Evolutionary conservation across 2,888 invertebrate genomes (phyloP), one percentile per base, ranked within the genome.

Genomic region (Rotaria magnacalcarata): DNA sequence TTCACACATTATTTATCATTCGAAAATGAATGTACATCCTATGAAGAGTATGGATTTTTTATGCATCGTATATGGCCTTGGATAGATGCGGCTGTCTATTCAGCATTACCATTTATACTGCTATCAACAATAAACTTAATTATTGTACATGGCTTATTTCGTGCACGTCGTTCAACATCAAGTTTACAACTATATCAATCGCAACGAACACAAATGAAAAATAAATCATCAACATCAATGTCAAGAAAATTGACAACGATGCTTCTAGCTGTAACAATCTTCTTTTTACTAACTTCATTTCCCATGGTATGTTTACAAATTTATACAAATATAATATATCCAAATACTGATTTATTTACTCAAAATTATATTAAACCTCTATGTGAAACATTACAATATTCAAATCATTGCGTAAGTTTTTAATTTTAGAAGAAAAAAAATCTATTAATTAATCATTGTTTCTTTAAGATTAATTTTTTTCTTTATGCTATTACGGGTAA

Each of bases 401-500:
- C 88, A n/a, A 90, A 89, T 85, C 90, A 90, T 88, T 88, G 80
- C n/a, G 80, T 80, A 67, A 67, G 67, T 67, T 67, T 19, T 16
- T 58, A 6, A 2, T 11, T 60, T n/a, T 27, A 21, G 24, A 10
- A 8, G n/a, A 24, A 58, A 0, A 24, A 58, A 58, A n/a, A 52
- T 52, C 10, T 52, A 16, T 52, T 52, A 54, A 21, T 54, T 54
- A 54, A 21, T 56, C 58, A n/a, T 60, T n/a, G n/a, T 11, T 41
- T 19, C 19, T 6, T 67, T 67, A 16, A 89, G n/a, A 88, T 89
- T 41, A 90, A 90, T 86, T 89, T 90, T 87, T 87, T 89, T 27
- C 88, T 90, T 10, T 90, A 90, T 87, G 89, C 89, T 87, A 87
- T 89, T 6, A 89, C 88, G 67, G 89, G 90, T 84, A 88, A 88